phyloP scores from a whole-genome alignment of 1,140 invertebrate genomes.

The Halyomorpha halys region DNA sequence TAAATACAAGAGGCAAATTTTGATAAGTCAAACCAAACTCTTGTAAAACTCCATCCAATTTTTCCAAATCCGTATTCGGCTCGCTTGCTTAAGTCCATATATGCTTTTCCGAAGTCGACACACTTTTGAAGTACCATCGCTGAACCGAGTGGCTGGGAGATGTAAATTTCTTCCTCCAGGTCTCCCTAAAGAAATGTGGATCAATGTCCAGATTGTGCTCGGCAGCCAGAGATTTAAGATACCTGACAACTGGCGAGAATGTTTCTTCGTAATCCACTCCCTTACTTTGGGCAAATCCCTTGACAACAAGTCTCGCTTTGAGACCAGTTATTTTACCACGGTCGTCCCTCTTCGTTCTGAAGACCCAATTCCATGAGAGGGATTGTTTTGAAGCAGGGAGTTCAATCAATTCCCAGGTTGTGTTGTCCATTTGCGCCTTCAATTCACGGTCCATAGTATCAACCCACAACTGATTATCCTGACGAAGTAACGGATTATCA shows the following conservation, averaged over 20 bases:
- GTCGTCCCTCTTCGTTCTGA: constrained; percentile 32
- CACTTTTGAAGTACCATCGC: constrained; percentile 21
- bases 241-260: constrained; percentile 35
- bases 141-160: too few relatives aligned
- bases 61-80: too few relatives aligned
- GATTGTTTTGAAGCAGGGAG: too few relatives aligned
- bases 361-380: constrained; percentile 35
- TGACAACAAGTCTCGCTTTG: constrained; percentile 39
- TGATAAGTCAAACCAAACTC: background rate
- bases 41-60: too few relatives aligned
- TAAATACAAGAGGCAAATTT: background rate
- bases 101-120: background rate
- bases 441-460: too few relatives aligned
- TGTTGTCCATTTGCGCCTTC: too few relatives aligned
- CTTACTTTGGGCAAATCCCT: constrained; percentile 36
- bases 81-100: background rate
- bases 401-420: too few relatives aligned
- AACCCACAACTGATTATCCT: too few relatives aligned
- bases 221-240: constrained; percentile 35
- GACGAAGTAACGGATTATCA: too few relatives aligned
- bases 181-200: constrained; percentile 36
- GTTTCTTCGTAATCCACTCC: constrained; percentile 36
- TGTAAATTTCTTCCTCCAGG: constrained; percentile 36
- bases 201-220: constrained; percentile 32
- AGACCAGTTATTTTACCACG: constrained; percentile 33